phyloP scores from a whole-genome alignment of 2,797 vertebrate species.

The Cuniculus paca region DNA sequence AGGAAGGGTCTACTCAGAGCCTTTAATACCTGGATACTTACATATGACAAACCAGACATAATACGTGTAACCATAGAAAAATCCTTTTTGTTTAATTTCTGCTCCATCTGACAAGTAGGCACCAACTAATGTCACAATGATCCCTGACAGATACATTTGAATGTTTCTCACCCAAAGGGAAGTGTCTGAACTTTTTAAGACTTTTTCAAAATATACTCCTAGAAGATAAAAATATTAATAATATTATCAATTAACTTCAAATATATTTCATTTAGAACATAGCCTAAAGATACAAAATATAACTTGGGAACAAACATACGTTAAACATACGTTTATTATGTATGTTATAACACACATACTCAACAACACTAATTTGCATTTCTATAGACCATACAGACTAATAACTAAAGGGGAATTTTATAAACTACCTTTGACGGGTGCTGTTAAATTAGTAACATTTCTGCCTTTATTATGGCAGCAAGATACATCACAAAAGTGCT shows the following conservation, averaged over 20 bases:
- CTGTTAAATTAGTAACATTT: slow-evolving; percentile 58
- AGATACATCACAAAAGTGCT: slow-evolving; percentile 11
- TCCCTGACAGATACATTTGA: slow-evolving; percentile 99
- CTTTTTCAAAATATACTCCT: slow-evolving; percentile 99
- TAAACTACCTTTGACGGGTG: neutral
- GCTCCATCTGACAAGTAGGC: slow-evolving; percentile 93
- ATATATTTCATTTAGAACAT: slow-evolving; percentile 47
- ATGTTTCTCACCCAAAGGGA: slow-evolving; percentile 99
- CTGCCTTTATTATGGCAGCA: slow-evolving; percentile 35
- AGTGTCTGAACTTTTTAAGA: slow-evolving; percentile 98
- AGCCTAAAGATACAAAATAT: neutral
- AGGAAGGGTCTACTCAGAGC: slow-evolving; percentile 35
- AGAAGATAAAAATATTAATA: slow-evolving; percentile 64
- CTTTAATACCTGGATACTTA: slow-evolving; percentile 90
- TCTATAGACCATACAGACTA: slow-evolving; percentile 26
- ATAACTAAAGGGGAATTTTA: neutral
- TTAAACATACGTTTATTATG: slow-evolving; percentile 6
- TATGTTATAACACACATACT: slow-evolving; percentile 16
- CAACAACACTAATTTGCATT: slow-evolving; percentile 48
- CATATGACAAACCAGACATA: slow-evolving; percentile 96
- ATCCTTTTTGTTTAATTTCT: slow-evolving; percentile 94
- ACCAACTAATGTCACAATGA: slow-evolving; percentile 93
- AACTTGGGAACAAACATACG: slow-evolving; percentile 17
- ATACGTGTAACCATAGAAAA: slow-evolving; percentile 96
- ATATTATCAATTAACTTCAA: slow-evolving; percentile 50